Evolutionary conservation across 2,113 vertebrate genomes (phyloP).

Genomic region (Morone saxatilis): DNA sequence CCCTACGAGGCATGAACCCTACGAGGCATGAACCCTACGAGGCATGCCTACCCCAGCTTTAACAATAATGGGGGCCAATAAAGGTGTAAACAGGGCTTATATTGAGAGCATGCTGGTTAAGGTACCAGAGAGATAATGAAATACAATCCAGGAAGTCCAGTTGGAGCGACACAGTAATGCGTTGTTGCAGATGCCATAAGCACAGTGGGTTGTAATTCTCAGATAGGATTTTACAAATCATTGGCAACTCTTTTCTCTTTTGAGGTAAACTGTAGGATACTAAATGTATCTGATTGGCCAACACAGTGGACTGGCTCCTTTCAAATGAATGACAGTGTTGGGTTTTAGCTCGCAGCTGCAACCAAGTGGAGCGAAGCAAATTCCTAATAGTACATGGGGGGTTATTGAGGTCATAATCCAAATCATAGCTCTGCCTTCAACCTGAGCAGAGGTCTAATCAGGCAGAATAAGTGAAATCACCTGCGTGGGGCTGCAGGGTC

Average conservation of each 20-base stretch:
- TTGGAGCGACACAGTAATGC: no score
- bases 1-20: no score
- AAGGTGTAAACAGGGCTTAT: no score
- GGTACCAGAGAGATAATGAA: background rate
- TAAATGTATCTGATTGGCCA: background rate
- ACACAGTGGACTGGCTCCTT: background rate
- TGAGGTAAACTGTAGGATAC: no score
- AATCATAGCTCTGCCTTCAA: background rate
- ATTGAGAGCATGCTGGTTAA: background rate
- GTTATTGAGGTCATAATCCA: background rate
- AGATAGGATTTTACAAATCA: no score
- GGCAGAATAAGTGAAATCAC: conserved; percentile 39
- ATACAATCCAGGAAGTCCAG: background rate
- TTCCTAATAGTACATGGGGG: background rate
- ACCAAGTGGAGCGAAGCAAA: background rate
- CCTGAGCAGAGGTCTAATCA: conserved; percentile 11
- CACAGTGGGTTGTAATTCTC: background rate
- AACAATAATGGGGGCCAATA: no score
- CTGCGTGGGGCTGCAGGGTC: background rate
- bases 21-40: no score
- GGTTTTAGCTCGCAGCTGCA: background rate
- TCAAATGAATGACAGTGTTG: background rate
- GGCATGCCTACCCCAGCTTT: no score
- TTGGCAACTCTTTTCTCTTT: no score
- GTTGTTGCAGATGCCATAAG: no score